Conservation (phyloP, 2,888 invertebrate species). For the Siphonodentalium dalli region DNA sequence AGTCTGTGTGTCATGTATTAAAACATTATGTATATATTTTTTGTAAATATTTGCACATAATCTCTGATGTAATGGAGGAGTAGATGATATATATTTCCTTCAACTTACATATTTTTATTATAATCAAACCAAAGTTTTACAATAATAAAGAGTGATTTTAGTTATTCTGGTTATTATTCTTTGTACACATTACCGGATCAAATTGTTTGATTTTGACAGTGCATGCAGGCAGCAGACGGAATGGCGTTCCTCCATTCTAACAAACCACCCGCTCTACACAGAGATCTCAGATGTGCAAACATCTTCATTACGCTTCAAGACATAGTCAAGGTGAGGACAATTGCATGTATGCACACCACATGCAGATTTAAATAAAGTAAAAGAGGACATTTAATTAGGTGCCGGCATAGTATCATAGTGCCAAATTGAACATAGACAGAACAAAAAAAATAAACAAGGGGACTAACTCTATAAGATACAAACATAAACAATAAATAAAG, state of each 20-base stretch:
- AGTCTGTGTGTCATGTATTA: no score
- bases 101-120: not conserved
- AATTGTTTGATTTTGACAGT: slow-evolving; percentile 41
- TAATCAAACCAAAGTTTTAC: not conserved
- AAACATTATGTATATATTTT: no score
- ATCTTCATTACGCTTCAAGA: slow-evolving; percentile 55
- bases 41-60: no score
- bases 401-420: no score
- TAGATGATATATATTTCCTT: no score
- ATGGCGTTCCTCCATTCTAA: slow-evolving; percentile 58
- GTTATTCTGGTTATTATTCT: not conserved
- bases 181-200: not conserved
- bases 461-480: no score
- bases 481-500: no score
- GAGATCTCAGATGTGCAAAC: slow-evolving; percentile 60
- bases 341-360: not conserved
- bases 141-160: not conserved
- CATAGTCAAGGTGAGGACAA: slow-evolving; percentile 45
- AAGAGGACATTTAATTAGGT: no score
- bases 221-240: slow-evolving; percentile 58
- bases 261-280: slow-evolving; percentile 57
- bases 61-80: no score
- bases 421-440: no score
- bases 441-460: no score
- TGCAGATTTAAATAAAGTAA: no score